Evolutionary conservation across 2,113 vertebrate genomes (phyloP).

Genomic region (Tetrao urogallus): DNA sequence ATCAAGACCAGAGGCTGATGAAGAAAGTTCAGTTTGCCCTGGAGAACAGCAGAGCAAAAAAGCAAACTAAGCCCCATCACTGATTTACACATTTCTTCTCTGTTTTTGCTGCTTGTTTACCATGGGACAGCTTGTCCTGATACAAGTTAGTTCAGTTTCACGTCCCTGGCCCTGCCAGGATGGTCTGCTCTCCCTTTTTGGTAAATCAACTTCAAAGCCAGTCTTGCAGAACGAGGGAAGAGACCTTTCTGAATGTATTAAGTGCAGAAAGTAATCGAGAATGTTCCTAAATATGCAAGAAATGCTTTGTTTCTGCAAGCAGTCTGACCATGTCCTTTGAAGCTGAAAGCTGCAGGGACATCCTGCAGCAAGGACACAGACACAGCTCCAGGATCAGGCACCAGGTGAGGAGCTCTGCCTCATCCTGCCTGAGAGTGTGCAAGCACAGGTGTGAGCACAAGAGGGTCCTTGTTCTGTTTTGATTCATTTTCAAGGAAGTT

Average conservation of each 20-base stretch:
- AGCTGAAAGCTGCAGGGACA: not conserved
- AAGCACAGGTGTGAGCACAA: not conserved
- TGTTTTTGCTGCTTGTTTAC: not conserved
- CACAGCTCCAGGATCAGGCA: not conserved
- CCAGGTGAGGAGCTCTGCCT: not conserved
- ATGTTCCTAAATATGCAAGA: not conserved
- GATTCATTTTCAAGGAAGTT: not conserved
- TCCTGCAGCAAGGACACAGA: not conserved
- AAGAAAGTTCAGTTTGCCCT: not conserved
- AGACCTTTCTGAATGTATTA: not conserved
- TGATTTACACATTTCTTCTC: not conserved
- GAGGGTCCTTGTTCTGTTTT: too few species aligned
- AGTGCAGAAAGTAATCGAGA: not conserved
- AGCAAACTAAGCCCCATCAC: not conserved
- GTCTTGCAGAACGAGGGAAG: not conserved
- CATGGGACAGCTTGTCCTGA: not conserved
- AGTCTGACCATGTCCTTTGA: not conserved
- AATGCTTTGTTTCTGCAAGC: not conserved
- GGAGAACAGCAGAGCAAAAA: accelerated
- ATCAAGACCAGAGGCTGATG: not conserved
- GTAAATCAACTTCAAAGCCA: not conserved
- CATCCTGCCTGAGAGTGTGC: accelerated
- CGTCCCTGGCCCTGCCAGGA: not conserved
- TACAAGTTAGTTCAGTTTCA: not conserved
- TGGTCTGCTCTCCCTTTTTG: not conserved